phyloP scores from a whole-genome alignment of 1,140 invertebrate genomes.

The Arctopsyche grandis region DNA sequence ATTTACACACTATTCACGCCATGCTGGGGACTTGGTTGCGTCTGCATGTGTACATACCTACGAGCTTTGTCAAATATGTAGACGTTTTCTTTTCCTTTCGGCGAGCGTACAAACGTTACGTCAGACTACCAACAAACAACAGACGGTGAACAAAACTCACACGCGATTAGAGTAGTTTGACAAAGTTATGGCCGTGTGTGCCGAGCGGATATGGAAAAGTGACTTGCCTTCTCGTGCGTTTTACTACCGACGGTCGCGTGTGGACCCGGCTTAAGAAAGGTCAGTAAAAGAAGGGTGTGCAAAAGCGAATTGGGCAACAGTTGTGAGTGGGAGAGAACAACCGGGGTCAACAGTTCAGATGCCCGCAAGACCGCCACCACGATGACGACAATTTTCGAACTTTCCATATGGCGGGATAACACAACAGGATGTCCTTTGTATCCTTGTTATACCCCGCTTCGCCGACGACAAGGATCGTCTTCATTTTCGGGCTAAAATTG shows the following conservation, averaged over 20 bases:
- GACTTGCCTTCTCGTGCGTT: background rate
- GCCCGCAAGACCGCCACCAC: too few relatives aligned
- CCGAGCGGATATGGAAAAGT: background rate
- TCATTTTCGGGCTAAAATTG: background rate
- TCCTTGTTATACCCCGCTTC: background rate
- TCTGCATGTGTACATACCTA: too few relatives aligned
- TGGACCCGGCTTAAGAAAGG: background rate
- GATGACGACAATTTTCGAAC: background rate
- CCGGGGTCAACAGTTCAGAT: slow-evolving; percentile 3
- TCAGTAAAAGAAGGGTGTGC: background rate
- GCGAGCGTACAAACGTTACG: too few relatives aligned
- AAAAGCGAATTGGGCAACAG: slow-evolving; percentile 15
- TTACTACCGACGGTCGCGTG: background rate
- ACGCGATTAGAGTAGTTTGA: too few relatives aligned
- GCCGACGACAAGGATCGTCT: background rate
- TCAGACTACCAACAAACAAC: too few relatives aligned
- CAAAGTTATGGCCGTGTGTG: background rate
- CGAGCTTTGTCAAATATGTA: too few relatives aligned
- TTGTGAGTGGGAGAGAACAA: too few relatives aligned
- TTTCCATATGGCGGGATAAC: background rate
- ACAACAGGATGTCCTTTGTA: background rate
- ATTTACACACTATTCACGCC: too few relatives aligned
- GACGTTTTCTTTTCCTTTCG: too few relatives aligned
- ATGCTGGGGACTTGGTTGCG: too few relatives aligned
- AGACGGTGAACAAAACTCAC: too few relatives aligned